phyloP scores from a whole-genome alignment of 2,888 invertebrate species.

The Epiblema foenella region DNA sequence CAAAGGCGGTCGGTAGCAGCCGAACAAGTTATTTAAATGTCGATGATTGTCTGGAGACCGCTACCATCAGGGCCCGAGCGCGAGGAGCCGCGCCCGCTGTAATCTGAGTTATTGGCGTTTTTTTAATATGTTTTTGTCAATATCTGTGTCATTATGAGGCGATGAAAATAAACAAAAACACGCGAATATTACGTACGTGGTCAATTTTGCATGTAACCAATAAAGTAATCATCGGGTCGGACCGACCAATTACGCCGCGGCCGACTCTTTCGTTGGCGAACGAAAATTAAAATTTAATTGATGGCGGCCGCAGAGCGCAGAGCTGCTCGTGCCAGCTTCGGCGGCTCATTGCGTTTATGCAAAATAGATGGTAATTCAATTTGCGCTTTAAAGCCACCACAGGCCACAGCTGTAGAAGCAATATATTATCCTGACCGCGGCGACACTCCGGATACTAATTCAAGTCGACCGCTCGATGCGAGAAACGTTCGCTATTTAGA shows the following conservation, averaged over 20 bases:
- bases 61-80: slow-evolving; percentile 40
- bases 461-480: slow-evolving; percentile 25
- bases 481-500: slow-evolving; percentile 14
- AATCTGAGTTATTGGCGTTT: slow-evolving; percentile 15
- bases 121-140: slow-evolving; percentile 51
- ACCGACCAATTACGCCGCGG: slow-evolving; percentile 73
- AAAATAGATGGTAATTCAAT: slow-evolving; percentile 79
- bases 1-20: slow-evolving; percentile 74
- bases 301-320: slow-evolving; percentile 56
- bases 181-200: slow-evolving; percentile 60
- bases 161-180: slow-evolving; percentile 64
- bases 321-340: slow-evolving; percentile 52
- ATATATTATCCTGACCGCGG: slow-evolving; percentile 38
- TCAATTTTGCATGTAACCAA: slow-evolving; percentile 71
- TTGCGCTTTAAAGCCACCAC: slow-evolving; percentile 63
- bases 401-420: slow-evolving; percentile 46
- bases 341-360: slow-evolving; percentile 70
- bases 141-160: slow-evolving; percentile 52
- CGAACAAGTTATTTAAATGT: slow-evolving; percentile 82
- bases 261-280: slow-evolving; percentile 71
- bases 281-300: slow-evolving; percentile 82
- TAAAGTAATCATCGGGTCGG: slow-evolving; percentile 79
- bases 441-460: slow-evolving; percentile 37
- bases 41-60: slow-evolving; percentile 62
- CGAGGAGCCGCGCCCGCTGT: slow-evolving; percentile 47